These are phyloP conservation scores for Catharus fuscescens DNA, from an alignment of 2,113 vertebrate genomes.

Conservation along the genomic window DNA sequence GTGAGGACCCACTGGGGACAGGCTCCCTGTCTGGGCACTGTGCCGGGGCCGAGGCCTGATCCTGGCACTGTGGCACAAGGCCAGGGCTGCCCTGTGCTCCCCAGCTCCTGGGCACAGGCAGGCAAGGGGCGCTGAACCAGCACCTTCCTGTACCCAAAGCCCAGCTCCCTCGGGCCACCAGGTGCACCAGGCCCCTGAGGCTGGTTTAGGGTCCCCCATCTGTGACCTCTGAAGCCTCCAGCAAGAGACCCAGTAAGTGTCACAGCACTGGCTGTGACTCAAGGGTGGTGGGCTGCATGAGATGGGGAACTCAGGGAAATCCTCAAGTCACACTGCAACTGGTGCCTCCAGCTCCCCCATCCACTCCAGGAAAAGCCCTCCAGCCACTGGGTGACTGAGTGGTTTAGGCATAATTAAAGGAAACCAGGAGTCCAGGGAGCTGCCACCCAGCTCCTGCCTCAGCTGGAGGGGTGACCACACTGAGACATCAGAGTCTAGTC, in stretches of 20 bases:
- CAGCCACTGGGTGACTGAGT: background rate
- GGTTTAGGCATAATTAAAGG: background rate
- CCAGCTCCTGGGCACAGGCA: accelerated
- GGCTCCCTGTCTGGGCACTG: background rate
- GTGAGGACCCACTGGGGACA: background rate
- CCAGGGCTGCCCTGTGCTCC: background rate
- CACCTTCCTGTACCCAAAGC: background rate
- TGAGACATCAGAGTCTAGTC: background rate
- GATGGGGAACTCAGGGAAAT: background rate
- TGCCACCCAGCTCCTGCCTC: background rate
- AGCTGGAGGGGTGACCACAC: background rate
- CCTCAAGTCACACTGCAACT: accelerated
- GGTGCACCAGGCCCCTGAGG: background rate
- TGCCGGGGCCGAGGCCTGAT: accelerated
- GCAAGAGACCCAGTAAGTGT: background rate
- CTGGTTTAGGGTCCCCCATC: accelerated
- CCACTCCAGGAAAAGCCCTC: background rate
- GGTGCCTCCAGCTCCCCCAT: background rate
- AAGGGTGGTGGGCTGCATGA: background rate
- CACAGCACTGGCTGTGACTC: background rate
- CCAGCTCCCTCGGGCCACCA: background rate
- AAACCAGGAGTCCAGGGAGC: background rate
- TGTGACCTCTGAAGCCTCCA: background rate
- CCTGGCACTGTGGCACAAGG: background rate
- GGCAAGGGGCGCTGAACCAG: accelerated